Evolutionary conservation across 2,797 vertebrate species (phyloP).

Genomic region (Numenius phaeopus): DNA sequence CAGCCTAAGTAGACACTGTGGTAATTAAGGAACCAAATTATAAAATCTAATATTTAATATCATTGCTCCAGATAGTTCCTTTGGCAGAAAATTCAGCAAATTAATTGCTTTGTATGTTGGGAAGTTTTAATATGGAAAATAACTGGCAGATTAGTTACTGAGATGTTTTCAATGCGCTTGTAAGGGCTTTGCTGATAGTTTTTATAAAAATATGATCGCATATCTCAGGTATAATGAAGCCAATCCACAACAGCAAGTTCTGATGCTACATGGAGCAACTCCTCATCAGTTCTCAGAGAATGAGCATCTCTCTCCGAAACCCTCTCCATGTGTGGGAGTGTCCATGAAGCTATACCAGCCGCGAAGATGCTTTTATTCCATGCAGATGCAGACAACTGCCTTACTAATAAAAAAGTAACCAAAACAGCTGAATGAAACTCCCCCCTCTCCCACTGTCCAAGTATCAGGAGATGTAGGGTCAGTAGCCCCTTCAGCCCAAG

Average conservation of each 20-base stretch:
- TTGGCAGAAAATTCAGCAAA: background rate
- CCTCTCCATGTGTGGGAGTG: background rate
- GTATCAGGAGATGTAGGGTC: background rate
- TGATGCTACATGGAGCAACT: background rate
- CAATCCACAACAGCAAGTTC: background rate
- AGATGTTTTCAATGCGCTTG: background rate
- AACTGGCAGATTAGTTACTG: background rate
- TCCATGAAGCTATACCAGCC: background rate
- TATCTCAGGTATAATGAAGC: background rate
- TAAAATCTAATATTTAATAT: background rate
- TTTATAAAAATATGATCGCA: background rate
- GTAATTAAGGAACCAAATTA: background rate
- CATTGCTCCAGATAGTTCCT: background rate
- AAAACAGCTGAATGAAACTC: background rate
- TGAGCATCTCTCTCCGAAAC: background rate
- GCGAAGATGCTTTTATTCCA: background rate
- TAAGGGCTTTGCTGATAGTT: background rate
- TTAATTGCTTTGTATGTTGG: background rate
- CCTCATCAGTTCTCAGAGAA: background rate
- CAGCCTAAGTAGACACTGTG: background rate
- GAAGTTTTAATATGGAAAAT: background rate
- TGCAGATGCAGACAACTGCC: background rate
- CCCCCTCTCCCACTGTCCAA: background rate
- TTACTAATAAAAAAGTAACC: background rate
- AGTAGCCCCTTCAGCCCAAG: background rate